Evolutionary conservation across 2,888 invertebrate species (phyloP).

Genomic region (Seira sanloemensis): DNA sequence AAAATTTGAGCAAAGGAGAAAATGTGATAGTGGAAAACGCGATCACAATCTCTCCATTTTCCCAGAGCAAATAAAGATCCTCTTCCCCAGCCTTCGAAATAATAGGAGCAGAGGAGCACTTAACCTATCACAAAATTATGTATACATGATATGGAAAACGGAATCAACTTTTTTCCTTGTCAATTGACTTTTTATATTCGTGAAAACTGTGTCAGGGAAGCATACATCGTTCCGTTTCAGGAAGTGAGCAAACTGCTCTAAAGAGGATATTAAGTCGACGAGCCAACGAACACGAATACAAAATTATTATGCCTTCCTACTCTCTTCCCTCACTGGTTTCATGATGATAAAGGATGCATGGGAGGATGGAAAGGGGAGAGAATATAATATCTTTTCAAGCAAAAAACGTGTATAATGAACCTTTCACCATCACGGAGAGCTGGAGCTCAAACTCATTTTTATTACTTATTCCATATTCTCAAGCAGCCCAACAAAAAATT

Average conservation of each 20-base stretch:
- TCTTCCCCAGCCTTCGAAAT: background rate
- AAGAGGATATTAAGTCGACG: constrained; percentile 15
- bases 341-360: background rate
- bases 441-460: constrained; percentile 11
- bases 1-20: background rate
- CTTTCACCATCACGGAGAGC: background rate
- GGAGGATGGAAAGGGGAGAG: background rate
- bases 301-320: constrained; percentile 4
- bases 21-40: background rate
- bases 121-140: background rate
- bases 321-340: background rate
- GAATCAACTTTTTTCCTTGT: constrained; percentile 14
- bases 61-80: no score
- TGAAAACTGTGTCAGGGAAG: constrained; percentile 31
- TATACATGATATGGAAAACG: background rate
- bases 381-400: no score
- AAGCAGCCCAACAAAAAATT: background rate
- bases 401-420: no score
- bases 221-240: background rate
- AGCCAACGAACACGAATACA: constrained; percentile 12
- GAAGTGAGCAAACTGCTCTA: background rate
- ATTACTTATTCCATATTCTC: constrained; percentile 18
- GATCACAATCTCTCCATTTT: background rate
- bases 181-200: constrained; percentile 39
- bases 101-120: background rate